A percentile compares a stretch with the other conserved stretches of the same genome.
phyloP scores from a whole-genome alignment of 2,797 vertebrate species.

The Sciaenops ocellatus region DNA sequence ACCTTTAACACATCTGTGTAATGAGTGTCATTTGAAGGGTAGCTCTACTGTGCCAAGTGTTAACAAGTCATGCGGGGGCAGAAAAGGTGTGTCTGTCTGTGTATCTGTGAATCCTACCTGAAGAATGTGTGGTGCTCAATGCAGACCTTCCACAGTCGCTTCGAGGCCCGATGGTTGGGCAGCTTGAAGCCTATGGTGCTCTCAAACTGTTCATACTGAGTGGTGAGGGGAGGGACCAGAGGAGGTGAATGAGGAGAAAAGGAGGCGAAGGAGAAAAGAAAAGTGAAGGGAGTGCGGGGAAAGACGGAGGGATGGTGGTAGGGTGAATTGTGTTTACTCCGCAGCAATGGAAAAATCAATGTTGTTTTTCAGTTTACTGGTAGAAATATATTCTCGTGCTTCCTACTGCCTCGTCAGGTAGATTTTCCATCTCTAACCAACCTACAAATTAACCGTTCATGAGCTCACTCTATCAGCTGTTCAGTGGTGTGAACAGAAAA shows the following conservation, averaged over 20 bases:
- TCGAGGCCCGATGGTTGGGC: constrained; percentile 98
- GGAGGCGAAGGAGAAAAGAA: constrained; percentile 46
- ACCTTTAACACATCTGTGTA: neutral
- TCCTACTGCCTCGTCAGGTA: constrained; percentile 37
- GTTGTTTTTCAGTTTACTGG: constrained; percentile 57
- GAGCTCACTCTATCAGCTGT: constrained; percentile 45
- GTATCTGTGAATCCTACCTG: constrained; percentile 86
- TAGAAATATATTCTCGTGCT: constrained; percentile 40
- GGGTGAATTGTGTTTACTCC: constrained; percentile 71
- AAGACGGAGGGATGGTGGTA: constrained; percentile 54
- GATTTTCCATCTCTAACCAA: constrained; percentile 50
- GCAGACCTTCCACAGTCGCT: constrained; percentile 99
- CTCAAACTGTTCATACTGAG: constrained; percentile 91
- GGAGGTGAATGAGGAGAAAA: constrained; percentile 26
- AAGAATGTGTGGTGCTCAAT: constrained; percentile 99
- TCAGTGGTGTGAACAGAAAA: constrained; percentile 43
- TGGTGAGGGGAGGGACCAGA: constrained; percentile 63
- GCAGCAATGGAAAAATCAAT: constrained; percentile 67
- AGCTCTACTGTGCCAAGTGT: constrained; percentile 4
- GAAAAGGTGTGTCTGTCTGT: constrained; percentile 20
- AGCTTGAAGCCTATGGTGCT: constrained; percentile 99
- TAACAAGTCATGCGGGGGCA: constrained; percentile 58
- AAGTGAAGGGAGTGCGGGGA: constrained; percentile 59
- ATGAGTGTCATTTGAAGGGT: constrained; percentile 8
- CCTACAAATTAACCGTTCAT: constrained; percentile 47